Evolutionary conservation across 1,140 invertebrate species (phyloP), one percentile per base, ranked within the genome.

Genomic region (Ips nitidus): DNA sequence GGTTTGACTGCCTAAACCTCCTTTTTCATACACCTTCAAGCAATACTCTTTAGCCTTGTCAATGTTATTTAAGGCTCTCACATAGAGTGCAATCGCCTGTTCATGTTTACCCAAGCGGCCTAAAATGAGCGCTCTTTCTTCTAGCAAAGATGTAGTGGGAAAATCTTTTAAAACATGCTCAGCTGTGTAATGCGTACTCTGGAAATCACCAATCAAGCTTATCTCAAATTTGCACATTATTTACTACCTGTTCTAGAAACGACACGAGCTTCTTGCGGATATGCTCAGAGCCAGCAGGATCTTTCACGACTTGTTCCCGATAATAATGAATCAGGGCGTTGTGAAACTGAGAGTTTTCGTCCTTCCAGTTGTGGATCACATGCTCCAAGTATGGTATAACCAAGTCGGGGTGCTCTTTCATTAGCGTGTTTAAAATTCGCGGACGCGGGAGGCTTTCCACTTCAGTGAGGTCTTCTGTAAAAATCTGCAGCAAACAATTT

Each of bases 341-440:
- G 78, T 99, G 97, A 73, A 98, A 94, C 8, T 92, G 77, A 0
- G 91, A 84, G 78, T 91, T 94, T 1, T 85, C 89, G 73, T 99
- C 97, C 63, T 91, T 86, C 94, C 95, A 98, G 4, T 88, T 86
- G 71, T 91, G 85, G 38, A 99, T 94, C 0, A 98, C 87, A 80
- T 99, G 95, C 80, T 99, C 95, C 81, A 98, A 82, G 81, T 99
- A 99, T 1, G 92, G 91, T 78, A 98, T 94, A 0, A 95, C 91
- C 38, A 97, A 81, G 57, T 86, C 78, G 70, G 91, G 89, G 71
- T 95, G 91, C 70, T 89, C 91, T 75, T 89, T 88, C 2, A 94
- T 82, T 3, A 99, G 81, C 82, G 93, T 98, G 77, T 97, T 92
- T 39, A 98, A 81, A 22, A 99, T 90, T 81, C 91, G 89, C 43